phyloP scores from a whole-genome alignment of 1,140 invertebrate species.

The Anastrepha obliqua region DNA sequence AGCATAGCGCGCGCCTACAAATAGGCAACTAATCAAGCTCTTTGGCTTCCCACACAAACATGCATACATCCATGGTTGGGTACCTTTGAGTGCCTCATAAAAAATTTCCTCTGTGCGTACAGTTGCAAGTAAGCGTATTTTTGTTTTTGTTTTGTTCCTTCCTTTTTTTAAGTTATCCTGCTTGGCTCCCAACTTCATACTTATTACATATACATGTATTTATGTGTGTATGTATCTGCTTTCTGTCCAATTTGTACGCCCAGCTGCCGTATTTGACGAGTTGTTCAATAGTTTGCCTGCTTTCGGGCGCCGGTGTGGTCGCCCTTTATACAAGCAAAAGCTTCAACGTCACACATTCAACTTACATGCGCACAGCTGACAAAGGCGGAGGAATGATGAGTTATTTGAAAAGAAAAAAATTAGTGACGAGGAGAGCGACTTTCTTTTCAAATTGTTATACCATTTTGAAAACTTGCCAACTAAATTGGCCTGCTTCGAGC shows the following conservation, averaged over 20 bases:
- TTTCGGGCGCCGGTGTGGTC: not conserved
- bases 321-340: not conserved
- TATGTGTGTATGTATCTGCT: not conserved
- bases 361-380: not conserved
- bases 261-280: not conserved
- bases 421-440: too few relatives aligned
- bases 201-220: too few relatives aligned
- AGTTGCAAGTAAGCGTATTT: not conserved
- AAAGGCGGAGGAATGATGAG: too few relatives aligned
- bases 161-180: not conserved
- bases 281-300: not conserved
- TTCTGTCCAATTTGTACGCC: not conserved
- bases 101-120: slow-evolving; percentile 14
- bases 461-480: not conserved
- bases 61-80: too few relatives aligned
- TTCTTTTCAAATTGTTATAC: not conserved
- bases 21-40: not conserved
- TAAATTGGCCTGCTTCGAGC: slow-evolving; percentile 3
- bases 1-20: not conserved
- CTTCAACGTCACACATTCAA: not conserved
- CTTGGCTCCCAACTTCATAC: too few relatives aligned
- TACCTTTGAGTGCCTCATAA: not conserved
- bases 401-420: too few relatives aligned
- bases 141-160: not conserved
- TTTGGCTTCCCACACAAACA: not conserved